Evolutionary conservation across 2,888 invertebrate species (phyloP), one percentile per base, ranked within the genome.

Genomic region (Acleris laterana): DNA sequence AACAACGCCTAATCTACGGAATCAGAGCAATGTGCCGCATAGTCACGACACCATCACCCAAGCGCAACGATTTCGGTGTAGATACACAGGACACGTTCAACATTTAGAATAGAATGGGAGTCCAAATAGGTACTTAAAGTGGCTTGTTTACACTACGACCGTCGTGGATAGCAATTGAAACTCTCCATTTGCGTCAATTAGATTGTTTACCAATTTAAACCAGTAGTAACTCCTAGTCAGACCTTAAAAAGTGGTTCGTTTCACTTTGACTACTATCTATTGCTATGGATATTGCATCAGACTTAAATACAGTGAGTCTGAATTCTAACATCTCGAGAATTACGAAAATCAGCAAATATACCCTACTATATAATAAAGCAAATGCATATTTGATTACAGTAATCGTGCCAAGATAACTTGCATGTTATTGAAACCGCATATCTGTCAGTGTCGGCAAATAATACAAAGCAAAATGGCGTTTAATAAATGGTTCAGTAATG

Each of bases 191-290:
- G 46, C 46, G 55, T 57, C 61, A 62, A 66, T 66, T 66, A 62
- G 61, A 62, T 66, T 62, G 61, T 66, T 66, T 66, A 66, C 61
- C 16, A 62, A 62, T 56, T 61, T 59, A 51, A 65, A 65, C 50
- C 56, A 50, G 61, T 19, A 56, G 56, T 62, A 56, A 66, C 44
- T 62, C 25, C 55, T 66, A 51, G 65, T 66, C 56, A 61, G 5
- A 22, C 50, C 61, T 46, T 66, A 38, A 55, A 65, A 42, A 56
- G 49, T 22, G 20, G 52, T n/a, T 61, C 55, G 42, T 32, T 55
- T 42, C 20, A 50, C 55, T 28, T 5, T 44, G 28, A 17, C 16
- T 7, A 20, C 20, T n/a, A 6, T 46, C 46, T n/a, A 17, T 17
- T 46, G 6, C 46, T 13, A 13, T 32, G 11, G 3, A 32, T 13